Base-by-base conservation (phyloP, 1,140 invertebrate species). In the Ruditapes philippinarum region DNA sequence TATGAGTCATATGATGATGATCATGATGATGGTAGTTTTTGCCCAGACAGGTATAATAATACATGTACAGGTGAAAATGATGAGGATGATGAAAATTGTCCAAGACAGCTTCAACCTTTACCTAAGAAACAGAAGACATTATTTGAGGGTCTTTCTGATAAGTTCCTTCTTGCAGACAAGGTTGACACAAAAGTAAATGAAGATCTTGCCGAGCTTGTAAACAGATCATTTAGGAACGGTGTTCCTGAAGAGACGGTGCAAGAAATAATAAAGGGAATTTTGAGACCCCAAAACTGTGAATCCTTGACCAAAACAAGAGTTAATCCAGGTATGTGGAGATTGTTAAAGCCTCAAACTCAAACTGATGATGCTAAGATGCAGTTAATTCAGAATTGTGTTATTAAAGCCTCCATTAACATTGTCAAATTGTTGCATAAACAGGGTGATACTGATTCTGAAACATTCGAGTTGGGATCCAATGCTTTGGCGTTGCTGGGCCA, bases 321-420 rank as follows among this genome's bases (percentile, higher is more conserved):
- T 31, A 73, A 73, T n/a, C 28, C 17, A 12, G 68, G 36, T 73
- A 73, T 73, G 36, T 73, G 68, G 68, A 19, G 36, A 12, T 73
- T 36, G 36, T 36, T 73, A 7, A 73, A 73, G 36, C n/a, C 68
- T n/a, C 17, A 73, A 31, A 73, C 68, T 5, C 25, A 73, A 38
- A 73, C 68, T 33, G 68, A 73, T 73, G 68, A 73, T 38, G 68
- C 36, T 38, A 73, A 65, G n/a, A 11, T 65, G n/a, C 22, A 65
- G 60, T 25, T n/a, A 65, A 65, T 65, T 33, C 60, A 65, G n/a
- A 65, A 9, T 65, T 33, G 11, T n/a, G 9, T 65, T 65, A n/a
- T 65, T 11, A 65, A 65, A 33, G 60, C 60, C n/a, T 65, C 60
- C n/a, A 65, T n/a, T n/a, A 65, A 65, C n/a, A n/a, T 65, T 11